Conservation (phyloP, 1,140 invertebrate species). For the Pseudomyrmex flavicornis region DNA sequence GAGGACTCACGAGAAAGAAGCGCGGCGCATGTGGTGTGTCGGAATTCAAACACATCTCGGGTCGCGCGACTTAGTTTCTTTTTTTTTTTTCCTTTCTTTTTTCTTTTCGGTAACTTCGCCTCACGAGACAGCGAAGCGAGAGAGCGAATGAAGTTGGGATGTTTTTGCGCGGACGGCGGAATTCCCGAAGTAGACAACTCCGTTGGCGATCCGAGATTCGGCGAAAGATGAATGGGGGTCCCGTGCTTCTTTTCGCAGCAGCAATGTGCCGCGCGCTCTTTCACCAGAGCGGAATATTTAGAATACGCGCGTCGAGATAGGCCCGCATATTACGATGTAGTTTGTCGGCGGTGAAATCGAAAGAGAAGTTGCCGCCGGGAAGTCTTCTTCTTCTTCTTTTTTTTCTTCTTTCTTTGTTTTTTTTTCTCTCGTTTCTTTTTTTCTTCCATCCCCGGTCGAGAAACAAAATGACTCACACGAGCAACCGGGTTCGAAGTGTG, state of each 20-base stretch:
- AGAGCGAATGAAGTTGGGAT: constrained; percentile 37
- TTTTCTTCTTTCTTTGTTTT: too few relatives aligned
- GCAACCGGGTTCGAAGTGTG: constrained; percentile 50
- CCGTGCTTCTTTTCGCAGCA: too few relatives aligned
- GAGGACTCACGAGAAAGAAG: too few relatives aligned
- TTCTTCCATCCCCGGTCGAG: not conserved
- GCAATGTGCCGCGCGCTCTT: constrained; percentile 10
- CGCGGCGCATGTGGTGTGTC: not conserved
- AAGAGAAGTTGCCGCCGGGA: constrained; percentile 42
- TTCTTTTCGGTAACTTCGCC: not conserved
- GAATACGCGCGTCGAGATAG: constrained; percentile 48
- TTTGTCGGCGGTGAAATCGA: constrained; percentile 26
- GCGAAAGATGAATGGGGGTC: constrained; percentile 38
- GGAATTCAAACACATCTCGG: constrained; percentile 11
- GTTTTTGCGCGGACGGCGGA: constrained; percentile 34
- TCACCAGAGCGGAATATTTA: constrained; percentile 10
- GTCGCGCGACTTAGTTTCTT: not conserved
- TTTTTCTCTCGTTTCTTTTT: too few relatives aligned
- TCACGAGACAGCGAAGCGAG: not conserved
- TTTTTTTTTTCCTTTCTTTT: not conserved
- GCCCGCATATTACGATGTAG: constrained; percentile 29
- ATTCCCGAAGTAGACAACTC: constrained; percentile 46
- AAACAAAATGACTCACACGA: not conserved
- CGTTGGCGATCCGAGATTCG: constrained; percentile 25
- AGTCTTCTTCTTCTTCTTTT: too few relatives aligned